These are phyloP conservation scores for Tortrix viridana DNA, from an alignment of 2,888 invertebrate genomes.

Conservation along the genomic window DNA sequence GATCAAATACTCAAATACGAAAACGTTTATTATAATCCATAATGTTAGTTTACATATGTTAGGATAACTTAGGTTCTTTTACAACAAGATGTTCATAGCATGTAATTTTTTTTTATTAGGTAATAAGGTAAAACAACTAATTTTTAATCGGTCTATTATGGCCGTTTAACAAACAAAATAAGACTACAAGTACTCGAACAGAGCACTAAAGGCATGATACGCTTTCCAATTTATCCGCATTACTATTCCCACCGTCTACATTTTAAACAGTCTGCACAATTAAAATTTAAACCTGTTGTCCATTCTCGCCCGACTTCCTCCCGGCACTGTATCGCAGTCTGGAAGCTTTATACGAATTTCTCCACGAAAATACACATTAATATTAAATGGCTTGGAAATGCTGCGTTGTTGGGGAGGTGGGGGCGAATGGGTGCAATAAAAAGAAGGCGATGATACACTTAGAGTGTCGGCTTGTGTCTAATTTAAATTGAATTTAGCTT, in stretches of 20 bases:
- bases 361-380: constrained; percentile 85
- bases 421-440: constrained; percentile 68
- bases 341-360: constrained; percentile 81
- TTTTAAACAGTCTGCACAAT: constrained; percentile 59
- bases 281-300: constrained; percentile 77
- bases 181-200: not conserved
- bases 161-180: too few relatives aligned
- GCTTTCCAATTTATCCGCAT: constrained; percentile 26
- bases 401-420: constrained; percentile 72
- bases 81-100: too few relatives aligned
- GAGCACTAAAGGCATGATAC: constrained; percentile 5
- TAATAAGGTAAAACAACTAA: too few relatives aligned
- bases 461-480: constrained; percentile 40
- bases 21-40: too few relatives aligned
- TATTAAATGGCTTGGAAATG: constrained; percentile 86
- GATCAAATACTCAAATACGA: too few relatives aligned
- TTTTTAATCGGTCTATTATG: too few relatives aligned
- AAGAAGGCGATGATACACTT: constrained; percentile 72
- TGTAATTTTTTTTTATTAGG: too few relatives aligned
- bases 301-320: constrained; percentile 67
- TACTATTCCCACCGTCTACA: constrained; percentile 29
- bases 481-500: constrained; percentile 40
- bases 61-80: too few relatives aligned
- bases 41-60: too few relatives aligned
- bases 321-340: constrained; percentile 75